These are phyloP conservation scores for Palythoa heliodiscus DNA, from an alignment of 92 coral and sea anemone genomes.

Conservation along the genomic window DNA sequence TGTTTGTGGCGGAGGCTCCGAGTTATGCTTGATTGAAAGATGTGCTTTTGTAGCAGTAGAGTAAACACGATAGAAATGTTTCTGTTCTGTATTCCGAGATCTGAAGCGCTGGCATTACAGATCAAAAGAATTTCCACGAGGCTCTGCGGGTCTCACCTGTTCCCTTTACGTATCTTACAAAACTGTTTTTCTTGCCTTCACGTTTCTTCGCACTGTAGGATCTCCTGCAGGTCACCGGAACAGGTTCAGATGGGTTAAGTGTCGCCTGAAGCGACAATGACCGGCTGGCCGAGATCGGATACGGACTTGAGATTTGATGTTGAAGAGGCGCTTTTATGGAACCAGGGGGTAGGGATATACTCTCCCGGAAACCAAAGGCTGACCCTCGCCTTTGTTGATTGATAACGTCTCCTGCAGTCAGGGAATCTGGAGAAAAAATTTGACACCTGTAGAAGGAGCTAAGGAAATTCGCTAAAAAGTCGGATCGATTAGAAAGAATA, in stretches of 20 bases:
- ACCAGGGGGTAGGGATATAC: slow-evolving; percentile 47
- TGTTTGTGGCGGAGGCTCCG: not conserved
- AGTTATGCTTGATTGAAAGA: not conserved
- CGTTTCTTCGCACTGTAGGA: slow-evolving; percentile 93
- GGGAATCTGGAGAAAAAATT: slow-evolving; percentile 57
- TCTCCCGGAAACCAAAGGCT: slow-evolving; percentile 45
- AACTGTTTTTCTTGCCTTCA: slow-evolving; percentile 85
- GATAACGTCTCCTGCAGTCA: slow-evolving; percentile 59
- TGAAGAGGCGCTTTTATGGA: slow-evolving; percentile 65
- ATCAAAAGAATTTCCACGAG: slow-evolving; percentile 51
- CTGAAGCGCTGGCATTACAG: slow-evolving; percentile 7
- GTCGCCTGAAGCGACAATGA: slow-evolving; percentile 79
- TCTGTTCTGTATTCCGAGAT: not conserved
- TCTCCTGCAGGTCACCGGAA: slow-evolving; percentile 73
- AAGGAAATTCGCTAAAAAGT: not conserved
- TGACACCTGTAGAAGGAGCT: not conserved
- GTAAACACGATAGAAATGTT: no score
- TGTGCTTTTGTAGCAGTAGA: not conserved
- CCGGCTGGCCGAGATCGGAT: slow-evolving; percentile 69
- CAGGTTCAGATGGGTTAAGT: slow-evolving; percentile 57
- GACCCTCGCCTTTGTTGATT: slow-evolving; percentile 84
- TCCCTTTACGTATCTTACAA: slow-evolving; percentile 49
- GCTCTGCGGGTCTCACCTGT: slow-evolving; percentile 75
- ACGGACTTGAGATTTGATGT: slow-evolving; percentile 66
- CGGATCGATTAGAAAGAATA: not conserved